phyloP scores from a whole-genome alignment of 2,113 vertebrate species.

The Campylorhamphus procurvoides region DNA sequence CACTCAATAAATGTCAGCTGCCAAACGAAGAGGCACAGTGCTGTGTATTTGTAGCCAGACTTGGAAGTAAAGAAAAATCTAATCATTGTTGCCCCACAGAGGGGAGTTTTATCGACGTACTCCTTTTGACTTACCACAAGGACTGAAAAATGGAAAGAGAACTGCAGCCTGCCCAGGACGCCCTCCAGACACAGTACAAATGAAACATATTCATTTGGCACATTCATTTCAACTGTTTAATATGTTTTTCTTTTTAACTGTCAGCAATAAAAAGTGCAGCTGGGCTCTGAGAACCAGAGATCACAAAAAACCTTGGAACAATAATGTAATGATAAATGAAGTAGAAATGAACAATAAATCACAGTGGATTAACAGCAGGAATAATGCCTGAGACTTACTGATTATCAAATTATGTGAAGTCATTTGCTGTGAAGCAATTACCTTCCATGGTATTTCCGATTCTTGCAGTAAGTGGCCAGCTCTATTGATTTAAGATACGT shows the following conservation, averaged over 20 bases:
- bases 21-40: not conserved
- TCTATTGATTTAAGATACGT: not conserved
- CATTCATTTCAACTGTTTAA: not conserved
- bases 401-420: not conserved
- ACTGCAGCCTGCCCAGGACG: not conserved
- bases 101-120: not conserved
- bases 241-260: not conserved
- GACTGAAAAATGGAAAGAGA: not conserved
- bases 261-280: not conserved
- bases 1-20: not conserved
- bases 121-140: not conserved
- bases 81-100: not conserved
- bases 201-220: not conserved
- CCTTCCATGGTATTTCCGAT: not conserved
- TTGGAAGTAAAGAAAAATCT: not conserved
- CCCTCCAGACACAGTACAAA: not conserved
- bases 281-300: not conserved
- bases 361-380: not conserved
- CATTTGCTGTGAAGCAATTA: constrained; percentile 8
- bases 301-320: not conserved
- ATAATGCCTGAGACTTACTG: not conserved
- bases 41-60: not conserved
- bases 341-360: constrained; percentile 18
- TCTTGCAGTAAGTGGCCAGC: not conserved
- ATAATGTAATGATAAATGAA: not conserved